These are phyloP conservation scores for Archegozetes longisetosus DNA, from an alignment of 1,140 invertebrate species.

Conservation along the genomic window DNA sequence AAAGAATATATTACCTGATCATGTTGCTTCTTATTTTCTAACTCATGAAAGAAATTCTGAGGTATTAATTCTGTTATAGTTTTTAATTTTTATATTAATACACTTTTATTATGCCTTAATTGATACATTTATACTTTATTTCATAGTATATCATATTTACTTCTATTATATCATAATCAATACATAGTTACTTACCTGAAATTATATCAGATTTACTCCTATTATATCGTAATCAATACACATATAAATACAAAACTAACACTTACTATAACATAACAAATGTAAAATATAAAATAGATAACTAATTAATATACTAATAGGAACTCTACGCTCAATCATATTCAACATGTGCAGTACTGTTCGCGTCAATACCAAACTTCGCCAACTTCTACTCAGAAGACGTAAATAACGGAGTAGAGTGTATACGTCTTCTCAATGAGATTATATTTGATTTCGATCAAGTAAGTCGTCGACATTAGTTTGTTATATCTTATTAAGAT, in stretches of 20 bases:
- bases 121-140: too few species aligned
- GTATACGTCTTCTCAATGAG: slow-evolving; percentile 91
- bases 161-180: too few species aligned
- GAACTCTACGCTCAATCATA: slow-evolving; percentile 88
- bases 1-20: slow-evolving; percentile 55
- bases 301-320: too few species aligned
- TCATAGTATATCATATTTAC: too few species aligned
- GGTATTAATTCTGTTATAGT: slow-evolving; percentile 19
- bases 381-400: slow-evolving; percentile 97
- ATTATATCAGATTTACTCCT: too few species aligned
- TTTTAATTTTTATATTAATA: too few species aligned
- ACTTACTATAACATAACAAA: too few species aligned
- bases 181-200: too few species aligned
- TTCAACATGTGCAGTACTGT: slow-evolving; percentile 85
- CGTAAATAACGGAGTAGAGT: slow-evolving; percentile 90
- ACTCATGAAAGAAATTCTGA: slow-evolving; percentile 52
- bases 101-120: too few species aligned
- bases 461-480: slow-evolving; percentile 26
- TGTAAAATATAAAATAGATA: too few species aligned
- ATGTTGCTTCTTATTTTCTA: slow-evolving; percentile 86
- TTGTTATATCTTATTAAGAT: not conserved
- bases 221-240: too few species aligned
- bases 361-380: slow-evolving; percentile 95
- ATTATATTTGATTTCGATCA: slow-evolving; percentile 63
- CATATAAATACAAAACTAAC: too few species aligned